A percentile compares a stretch with the other conserved stretches of the same genome.
Evolutionary conservation across 2,888 invertebrate genomes (phyloP).

Genomic region (Athripsodes cinereus): DNA sequence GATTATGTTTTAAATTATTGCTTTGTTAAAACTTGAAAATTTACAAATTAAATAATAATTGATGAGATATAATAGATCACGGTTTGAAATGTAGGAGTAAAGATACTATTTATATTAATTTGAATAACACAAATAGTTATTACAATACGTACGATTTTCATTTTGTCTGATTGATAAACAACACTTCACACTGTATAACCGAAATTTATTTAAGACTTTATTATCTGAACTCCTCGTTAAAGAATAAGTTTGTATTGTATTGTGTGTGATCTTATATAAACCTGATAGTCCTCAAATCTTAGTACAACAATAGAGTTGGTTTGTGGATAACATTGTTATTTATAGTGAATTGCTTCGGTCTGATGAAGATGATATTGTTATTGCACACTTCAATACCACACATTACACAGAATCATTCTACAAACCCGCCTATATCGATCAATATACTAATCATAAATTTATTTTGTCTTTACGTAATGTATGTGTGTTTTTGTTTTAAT

Average conservation of each 20-base stretch:
- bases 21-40: too few species aligned
- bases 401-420: background rate
- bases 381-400: constrained; percentile 22
- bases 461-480: too few species aligned
- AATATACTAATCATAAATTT: background rate
- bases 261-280: constrained; percentile 21
- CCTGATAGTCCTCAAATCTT: constrained; percentile 16
- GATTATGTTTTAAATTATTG: too few species aligned
- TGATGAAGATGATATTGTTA: constrained; percentile 19
- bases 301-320: constrained; percentile 23
- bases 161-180: background rate
- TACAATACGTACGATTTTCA: background rate
- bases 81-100: too few species aligned
- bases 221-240: background rate
- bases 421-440: background rate
- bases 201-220: background rate
- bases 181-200: background rate
- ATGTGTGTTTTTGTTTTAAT: too few species aligned
- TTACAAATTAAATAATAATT: too few species aligned
- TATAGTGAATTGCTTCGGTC: constrained; percentile 23
- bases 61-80: too few species aligned
- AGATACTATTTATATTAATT: too few species aligned
- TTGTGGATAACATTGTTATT: constrained; percentile 23
- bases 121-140: too few species aligned
- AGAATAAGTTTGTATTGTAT: background rate